phyloP scores from a whole-genome alignment of 2,888 invertebrate species.

The Morpho helenor region DNA sequence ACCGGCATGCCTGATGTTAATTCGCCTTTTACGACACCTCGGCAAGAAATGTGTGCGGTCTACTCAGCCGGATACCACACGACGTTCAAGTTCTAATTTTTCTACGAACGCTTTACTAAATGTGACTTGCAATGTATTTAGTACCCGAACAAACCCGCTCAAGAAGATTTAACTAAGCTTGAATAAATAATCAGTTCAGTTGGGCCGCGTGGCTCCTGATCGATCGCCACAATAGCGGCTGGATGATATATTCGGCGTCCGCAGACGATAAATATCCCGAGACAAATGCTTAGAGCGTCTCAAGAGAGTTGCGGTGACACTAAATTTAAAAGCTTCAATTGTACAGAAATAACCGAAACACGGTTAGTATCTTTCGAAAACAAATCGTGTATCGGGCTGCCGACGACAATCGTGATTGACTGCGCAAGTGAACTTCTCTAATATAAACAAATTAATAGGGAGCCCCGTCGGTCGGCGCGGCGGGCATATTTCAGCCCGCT shows the following conservation, averaged over 20 bases:
- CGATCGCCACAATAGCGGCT: constrained; percentile 74
- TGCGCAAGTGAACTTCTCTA: constrained; percentile 76
- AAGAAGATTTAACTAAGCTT: constrained; percentile 70
- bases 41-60: too few relatives aligned
- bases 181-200: constrained; percentile 76
- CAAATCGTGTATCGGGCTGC: constrained; percentile 76
- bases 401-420: constrained; percentile 77
- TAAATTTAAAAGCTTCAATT: constrained; percentile 78
- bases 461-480: constrained; percentile 43
- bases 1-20: too few relatives aligned
- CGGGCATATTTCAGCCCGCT: constrained; percentile 45
- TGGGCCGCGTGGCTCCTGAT: constrained; percentile 68
- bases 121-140: constrained; percentile 32
- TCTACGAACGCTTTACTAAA: too few relatives aligned
- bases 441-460: constrained; percentile 79
- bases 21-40: too few relatives aligned
- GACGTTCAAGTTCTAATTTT: too few relatives aligned
- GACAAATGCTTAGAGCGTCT: constrained; percentile 76
- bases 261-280: constrained; percentile 74
- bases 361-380: constrained; percentile 77
- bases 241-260: constrained; percentile 74
- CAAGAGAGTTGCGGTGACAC: constrained; percentile 76
- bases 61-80: too few relatives aligned
- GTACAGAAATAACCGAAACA: constrained; percentile 78
- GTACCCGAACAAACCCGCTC: constrained; percentile 57